These are phyloP conservation scores for Darevskia mixta DNA, from an alignment of 2,797 vertebrate species.

Conservation along the genomic window DNA sequence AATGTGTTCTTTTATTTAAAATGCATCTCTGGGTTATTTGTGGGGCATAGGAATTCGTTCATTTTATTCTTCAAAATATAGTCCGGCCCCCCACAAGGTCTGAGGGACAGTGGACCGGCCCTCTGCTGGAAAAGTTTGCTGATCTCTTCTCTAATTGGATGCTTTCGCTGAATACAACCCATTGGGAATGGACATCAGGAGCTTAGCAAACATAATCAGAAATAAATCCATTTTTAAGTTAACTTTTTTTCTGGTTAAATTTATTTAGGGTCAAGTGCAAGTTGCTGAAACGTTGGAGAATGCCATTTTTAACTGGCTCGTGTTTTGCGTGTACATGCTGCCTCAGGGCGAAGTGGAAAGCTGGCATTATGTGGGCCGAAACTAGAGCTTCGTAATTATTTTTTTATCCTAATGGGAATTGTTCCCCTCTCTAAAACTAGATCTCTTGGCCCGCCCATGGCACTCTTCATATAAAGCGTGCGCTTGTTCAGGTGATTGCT, in stretches of 20 bases:
- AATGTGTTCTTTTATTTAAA: too few species aligned
- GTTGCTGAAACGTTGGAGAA: background rate
- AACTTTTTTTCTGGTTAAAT: background rate
- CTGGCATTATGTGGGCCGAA: background rate
- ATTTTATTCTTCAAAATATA: too few species aligned
- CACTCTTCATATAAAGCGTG: constrained; percentile 38
- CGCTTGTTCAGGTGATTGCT: constrained; percentile 51
- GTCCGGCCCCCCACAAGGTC: too few species aligned
- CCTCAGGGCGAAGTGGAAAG: background rate
- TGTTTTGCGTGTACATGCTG: constrained; percentile 40
- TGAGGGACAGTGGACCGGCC: too few species aligned
- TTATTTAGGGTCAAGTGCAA: background rate
- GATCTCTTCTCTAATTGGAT: too few species aligned
- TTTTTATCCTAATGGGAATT: constrained; percentile 27
- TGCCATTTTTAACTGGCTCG: constrained; percentile 34
- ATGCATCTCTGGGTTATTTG: too few species aligned
- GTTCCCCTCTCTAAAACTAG: constrained; percentile 61
- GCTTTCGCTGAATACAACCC: too few species aligned
- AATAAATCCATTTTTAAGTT: background rate
- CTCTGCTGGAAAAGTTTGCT: too few species aligned
- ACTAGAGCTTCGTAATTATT: constrained; percentile 37
- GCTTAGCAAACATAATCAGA: background rate
- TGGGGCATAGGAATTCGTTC: too few species aligned
- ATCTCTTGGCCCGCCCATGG: constrained; percentile 65
- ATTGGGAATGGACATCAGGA: background rate